Evolutionary conservation across 2,888 invertebrate species (phyloP).

Genomic region (Aethes cnicana): DNA sequence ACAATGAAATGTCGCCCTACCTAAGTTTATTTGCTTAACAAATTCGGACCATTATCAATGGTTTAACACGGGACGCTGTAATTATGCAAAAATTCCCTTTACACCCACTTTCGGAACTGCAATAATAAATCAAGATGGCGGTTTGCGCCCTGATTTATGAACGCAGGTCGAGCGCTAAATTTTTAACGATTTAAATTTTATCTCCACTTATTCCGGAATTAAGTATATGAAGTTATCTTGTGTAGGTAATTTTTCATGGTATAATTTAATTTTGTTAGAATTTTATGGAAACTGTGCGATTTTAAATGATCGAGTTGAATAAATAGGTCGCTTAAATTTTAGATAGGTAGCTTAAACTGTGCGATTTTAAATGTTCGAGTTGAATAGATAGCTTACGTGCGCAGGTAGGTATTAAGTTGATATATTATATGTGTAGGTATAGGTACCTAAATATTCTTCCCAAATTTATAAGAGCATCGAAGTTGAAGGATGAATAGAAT

Average conservation of each 20-base stretch:
- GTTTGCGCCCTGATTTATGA: constrained; percentile 50
- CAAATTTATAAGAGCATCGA: too few species aligned
- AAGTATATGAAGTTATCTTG: constrained; percentile 13
- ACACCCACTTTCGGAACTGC: constrained; percentile 40
- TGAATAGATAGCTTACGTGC: too few species aligned
- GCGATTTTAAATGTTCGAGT: too few species aligned
- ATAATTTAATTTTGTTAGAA: not conserved
- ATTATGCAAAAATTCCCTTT: constrained; percentile 17
- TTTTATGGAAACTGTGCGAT: too few species aligned
- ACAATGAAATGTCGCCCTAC: too few species aligned
- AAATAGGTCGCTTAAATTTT: too few species aligned
- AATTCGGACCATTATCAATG: constrained; percentile 11
- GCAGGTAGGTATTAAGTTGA: too few species aligned
- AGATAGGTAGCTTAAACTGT: too few species aligned
- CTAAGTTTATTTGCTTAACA: constrained; percentile 1
- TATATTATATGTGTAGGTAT: too few species aligned
- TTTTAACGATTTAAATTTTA: constrained; percentile 36
- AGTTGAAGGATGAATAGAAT: too few species aligned
- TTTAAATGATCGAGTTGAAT: too few species aligned
- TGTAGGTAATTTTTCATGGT: constrained; percentile 24
- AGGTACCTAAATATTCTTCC: too few species aligned
- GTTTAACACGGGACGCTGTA: constrained; percentile 4
- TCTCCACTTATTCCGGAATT: not conserved
- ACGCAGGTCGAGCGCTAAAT: constrained; percentile 41
- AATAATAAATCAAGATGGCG: constrained; percentile 50